Evolutionary conservation across 2,888 invertebrate species (phyloP), one percentile per base, ranked within the genome.

Genomic region (Sepioteuthis lessoniana): DNA sequence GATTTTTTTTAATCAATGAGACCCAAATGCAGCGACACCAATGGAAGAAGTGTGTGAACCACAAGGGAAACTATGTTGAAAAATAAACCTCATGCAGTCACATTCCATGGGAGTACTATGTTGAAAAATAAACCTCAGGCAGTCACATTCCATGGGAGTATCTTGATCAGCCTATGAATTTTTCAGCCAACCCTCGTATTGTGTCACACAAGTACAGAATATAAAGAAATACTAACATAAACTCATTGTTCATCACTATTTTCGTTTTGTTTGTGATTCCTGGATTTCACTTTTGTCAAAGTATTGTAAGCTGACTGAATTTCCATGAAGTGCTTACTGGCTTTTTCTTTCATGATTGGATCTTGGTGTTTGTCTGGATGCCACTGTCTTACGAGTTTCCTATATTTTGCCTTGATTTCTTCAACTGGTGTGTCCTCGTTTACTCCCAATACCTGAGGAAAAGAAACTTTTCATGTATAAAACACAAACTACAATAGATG

Each of bases 361-460:
- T 91, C 91, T 91, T 42, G 21, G 91, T 91, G 91, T 91, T 46
- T 91, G 42, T 91, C 91, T 0, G 91, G 91, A 21, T 91, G 91
- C 91, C 91, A 91, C 42, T 91, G 28, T 38, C n/a, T 91, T 38
- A 91, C 91, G 13, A 91, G 91, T 31, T 91, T 91, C n/a, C 91
- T 3, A 35, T 91, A 91, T 42, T 46, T 91, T 28, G 42, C 31
- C n/a, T 91, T 91, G 91, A 91, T 91, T 91, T 91, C 91, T 91
- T 91, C 42, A 19, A 31, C 3, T 31, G 91, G 16, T 0, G 91
- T n/a, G 28, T 42, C n/a, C 31, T 91, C 42, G 38, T 91, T 28
- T 5, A 91, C 8, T 42, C 31, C 91, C 38, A 91, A 46, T 8
- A 91, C 91, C 91, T 91, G 91, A 42, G 10, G 31, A 13, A 38